phyloP scores from a whole-genome alignment of 2,797 vertebrate genomes.

The Gila robusta region DNA sequence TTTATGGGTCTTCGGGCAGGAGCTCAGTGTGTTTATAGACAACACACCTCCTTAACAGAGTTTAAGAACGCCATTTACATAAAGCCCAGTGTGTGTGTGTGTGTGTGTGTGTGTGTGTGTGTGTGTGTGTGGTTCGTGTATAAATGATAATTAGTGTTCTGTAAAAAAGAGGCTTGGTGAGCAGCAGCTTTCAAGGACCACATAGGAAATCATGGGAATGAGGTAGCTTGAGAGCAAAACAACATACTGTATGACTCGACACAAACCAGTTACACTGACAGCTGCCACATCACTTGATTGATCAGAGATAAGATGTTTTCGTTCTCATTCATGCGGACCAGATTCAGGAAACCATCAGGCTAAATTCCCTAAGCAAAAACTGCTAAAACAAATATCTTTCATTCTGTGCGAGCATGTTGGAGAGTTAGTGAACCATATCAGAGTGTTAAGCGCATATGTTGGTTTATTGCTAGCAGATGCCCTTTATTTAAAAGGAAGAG shows the following conservation, averaged over 20 bases:
- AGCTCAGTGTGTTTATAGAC: slow-evolving; percentile 42
- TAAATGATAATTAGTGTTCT: slow-evolving; percentile 35
- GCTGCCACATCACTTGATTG: background rate
- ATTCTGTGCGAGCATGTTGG: background rate
- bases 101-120: background rate
- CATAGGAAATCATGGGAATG: background rate
- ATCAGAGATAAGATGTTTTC: slow-evolving; percentile 1
- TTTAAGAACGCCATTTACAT: slow-evolving; percentile 33
- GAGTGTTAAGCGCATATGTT: slow-evolving; percentile 24
- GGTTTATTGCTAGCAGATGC: slow-evolving; percentile 36
- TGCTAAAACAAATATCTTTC: slow-evolving; percentile 21
- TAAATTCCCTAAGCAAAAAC: slow-evolving; percentile 23
- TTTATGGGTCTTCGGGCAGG: slow-evolving; percentile 40
- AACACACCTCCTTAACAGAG: slow-evolving; percentile 37
- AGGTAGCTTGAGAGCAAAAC: slow-evolving; percentile 9
- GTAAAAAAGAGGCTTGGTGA: background rate
- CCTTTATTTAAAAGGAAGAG: slow-evolving; percentile 26
- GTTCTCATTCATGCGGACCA: background rate
- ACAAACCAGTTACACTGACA: slow-evolving; percentile 19
- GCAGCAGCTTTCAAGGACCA: slow-evolving; percentile 4
- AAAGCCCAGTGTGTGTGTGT: slow-evolving; percentile 22
- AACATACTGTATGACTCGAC: background rate
- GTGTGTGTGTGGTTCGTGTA: slow-evolving; percentile 25
- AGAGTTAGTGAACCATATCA: slow-evolving; percentile 24
- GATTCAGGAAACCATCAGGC: slow-evolving; percentile 12